phyloP scores from a whole-genome alignment of 2,888 invertebrate genomes.

The Chrysotoxum bicinctum region DNA sequence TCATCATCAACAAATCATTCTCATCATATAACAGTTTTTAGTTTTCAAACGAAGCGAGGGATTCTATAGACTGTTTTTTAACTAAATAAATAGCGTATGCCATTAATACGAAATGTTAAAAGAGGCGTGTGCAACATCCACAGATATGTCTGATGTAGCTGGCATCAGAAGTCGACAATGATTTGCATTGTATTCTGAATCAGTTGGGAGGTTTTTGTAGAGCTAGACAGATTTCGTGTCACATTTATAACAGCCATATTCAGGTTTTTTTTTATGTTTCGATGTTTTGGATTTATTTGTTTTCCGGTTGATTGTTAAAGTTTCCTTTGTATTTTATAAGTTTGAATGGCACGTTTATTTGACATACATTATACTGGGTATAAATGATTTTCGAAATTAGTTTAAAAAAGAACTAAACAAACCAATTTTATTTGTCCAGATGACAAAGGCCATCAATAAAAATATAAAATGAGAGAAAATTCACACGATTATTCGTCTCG shows the following conservation, averaged over 20 bases:
- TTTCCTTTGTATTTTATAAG: background rate
- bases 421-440: background rate
- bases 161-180: background rate
- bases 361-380: background rate
- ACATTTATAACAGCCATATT: background rate
- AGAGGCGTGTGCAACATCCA: background rate
- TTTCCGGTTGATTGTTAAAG: background rate
- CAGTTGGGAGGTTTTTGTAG: background rate
- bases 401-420: background rate
- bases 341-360: background rate
- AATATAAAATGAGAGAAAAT: background rate
- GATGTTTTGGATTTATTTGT: conserved; percentile 1
- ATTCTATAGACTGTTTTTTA: background rate
- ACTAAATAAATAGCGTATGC: background rate
- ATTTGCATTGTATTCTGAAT: conserved; percentile 25
- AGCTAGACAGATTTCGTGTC: background rate
- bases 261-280: background rate
- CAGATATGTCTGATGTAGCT: background rate
- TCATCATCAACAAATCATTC: conserved; percentile 26
- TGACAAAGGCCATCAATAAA: background rate
- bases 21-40: conserved; percentile 32
- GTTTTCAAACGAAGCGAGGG: background rate
- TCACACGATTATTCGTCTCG: background rate
- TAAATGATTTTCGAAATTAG: background rate
- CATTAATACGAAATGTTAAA: background rate